Conservation (phyloP, 2,113 vertebrate species). For the Nyctibius bracteatus region DNA sequence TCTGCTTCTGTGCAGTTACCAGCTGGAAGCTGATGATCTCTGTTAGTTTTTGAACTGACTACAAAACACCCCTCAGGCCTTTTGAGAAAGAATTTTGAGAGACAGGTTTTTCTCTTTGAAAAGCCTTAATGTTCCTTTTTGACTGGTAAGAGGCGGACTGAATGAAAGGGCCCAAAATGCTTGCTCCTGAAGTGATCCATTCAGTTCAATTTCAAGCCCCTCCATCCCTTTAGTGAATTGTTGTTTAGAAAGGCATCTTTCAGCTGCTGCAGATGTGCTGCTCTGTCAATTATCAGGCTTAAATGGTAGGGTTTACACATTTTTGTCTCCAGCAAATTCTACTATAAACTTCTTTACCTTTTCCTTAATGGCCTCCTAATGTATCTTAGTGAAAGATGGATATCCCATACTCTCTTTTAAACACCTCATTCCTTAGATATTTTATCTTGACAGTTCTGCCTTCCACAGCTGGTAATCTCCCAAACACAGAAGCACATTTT, state of each 20-base stretch:
- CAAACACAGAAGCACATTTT: conserved; percentile 44
- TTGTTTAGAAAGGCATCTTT: conserved; percentile 42
- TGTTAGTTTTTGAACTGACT: background rate
- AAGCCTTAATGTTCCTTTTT: background rate
- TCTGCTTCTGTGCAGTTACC: background rate
- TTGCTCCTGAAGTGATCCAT: conserved; percentile 5
- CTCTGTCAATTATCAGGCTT: conserved; percentile 50
- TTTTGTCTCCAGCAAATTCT: conserved; percentile 56
- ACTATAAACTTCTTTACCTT: conserved; percentile 42
- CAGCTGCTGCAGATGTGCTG: conserved; percentile 44
- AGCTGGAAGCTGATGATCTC: background rate
- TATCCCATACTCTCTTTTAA: conserved; percentile 42
- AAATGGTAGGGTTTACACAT: conserved; percentile 38
- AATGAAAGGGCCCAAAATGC: conserved; percentile 5
- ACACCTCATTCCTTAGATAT: conserved; percentile 56
- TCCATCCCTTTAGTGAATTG: conserved; percentile 5
- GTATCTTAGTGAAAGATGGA: conserved; percentile 59
- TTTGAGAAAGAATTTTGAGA: background rate
- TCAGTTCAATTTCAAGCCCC: background rate
- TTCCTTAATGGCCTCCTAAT: conserved; percentile 65
- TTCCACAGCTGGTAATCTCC: conserved; percentile 47
- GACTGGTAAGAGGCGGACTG: background rate
- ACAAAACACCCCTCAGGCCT: background rate
- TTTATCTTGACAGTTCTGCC: conserved; percentile 60
- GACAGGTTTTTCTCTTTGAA: background rate